Evolutionary conservation across 1,140 invertebrate species (phyloP).

Genomic region (Nasonia vitripennis): DNA sequence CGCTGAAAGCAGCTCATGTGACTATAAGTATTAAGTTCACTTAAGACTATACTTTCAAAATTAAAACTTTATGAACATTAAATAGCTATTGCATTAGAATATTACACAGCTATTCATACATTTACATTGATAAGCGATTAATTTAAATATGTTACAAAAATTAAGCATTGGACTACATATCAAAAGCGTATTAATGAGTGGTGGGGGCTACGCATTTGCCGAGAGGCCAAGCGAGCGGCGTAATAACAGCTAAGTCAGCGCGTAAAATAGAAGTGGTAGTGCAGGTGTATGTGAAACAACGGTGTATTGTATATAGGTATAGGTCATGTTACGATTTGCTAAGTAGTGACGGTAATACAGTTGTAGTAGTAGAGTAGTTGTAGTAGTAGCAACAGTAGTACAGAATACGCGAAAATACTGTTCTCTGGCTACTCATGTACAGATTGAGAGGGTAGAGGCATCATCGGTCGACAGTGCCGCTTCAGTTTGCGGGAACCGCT

Average conservation of each 20-base stretch:
- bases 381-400: not conserved
- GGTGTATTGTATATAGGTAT: constrained; percentile 59
- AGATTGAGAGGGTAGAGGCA: constrained; percentile 18
- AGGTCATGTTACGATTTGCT: constrained; percentile 67
- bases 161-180: constrained; percentile 4
- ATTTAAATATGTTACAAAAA: not conserved
- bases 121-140: constrained; percentile 47
- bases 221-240: constrained; percentile 54
- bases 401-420: not conserved
- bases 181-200: constrained; percentile 39
- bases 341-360: not conserved
- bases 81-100: not conserved
- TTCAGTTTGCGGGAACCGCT: constrained; percentile 72
- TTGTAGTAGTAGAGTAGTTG: not conserved
- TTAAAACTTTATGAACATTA: constrained; percentile 9
- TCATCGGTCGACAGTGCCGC: constrained; percentile 14
- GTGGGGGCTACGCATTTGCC: constrained; percentile 62
- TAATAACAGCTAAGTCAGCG: constrained; percentile 65
- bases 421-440: not conserved
- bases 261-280: constrained; percentile 50
- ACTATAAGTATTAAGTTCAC: constrained; percentile 51
- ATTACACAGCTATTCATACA: not conserved
- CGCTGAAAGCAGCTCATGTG: constrained; percentile 59
- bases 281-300: constrained; percentile 67
- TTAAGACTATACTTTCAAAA: constrained; percentile 53